Evolutionary conservation across 2,797 vertebrate species (phyloP).

Genomic region (Aulostomus chinensis): DNA sequence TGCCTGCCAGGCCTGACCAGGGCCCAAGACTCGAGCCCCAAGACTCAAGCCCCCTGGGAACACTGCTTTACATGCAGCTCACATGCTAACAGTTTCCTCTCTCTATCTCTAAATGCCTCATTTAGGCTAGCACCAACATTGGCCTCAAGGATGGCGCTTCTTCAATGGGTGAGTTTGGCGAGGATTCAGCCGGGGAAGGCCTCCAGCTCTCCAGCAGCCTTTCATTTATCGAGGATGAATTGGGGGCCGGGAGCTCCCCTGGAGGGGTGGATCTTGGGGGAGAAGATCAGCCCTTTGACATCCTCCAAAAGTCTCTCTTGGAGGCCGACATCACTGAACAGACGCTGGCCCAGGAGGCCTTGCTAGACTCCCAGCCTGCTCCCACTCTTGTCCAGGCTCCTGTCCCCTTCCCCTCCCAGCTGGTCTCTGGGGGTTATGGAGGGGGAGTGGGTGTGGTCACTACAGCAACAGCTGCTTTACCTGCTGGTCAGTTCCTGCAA

Average conservation of each 20-base stretch:
- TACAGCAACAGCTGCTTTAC: slow-evolving; percentile 81
- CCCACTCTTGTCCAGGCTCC: slow-evolving; percentile 88
- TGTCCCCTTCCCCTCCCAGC: slow-evolving; percentile 90
- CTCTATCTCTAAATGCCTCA: slow-evolving; percentile 20
- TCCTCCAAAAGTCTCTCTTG: slow-evolving; percentile 97
- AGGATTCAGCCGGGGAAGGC: slow-evolving; percentile 86
- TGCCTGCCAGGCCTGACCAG: too few species aligned
- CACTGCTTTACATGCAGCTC: not conserved
- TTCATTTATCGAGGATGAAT: slow-evolving; percentile 96
- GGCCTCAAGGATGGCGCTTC: slow-evolving; percentile 89
- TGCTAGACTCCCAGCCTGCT: slow-evolving; percentile 90
- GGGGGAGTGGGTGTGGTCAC: slow-evolving; percentile 87
- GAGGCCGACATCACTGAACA: slow-evolving; percentile 99
- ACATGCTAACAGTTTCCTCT: slow-evolving; percentile 9
- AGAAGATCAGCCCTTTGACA: slow-evolving; percentile 98
- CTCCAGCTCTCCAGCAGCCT: slow-evolving; percentile 94
- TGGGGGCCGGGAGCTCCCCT: slow-evolving; percentile 86
- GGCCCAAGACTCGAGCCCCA: not conserved
- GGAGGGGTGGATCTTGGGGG: slow-evolving; percentile 88
- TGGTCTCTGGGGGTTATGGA: slow-evolving; percentile 92
- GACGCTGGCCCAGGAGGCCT: slow-evolving; percentile 96
- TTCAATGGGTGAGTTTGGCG: slow-evolving; percentile 83
- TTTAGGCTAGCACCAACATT: slow-evolving; percentile 86
- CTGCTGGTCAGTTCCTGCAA: slow-evolving; percentile 91
- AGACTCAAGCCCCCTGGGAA: not conserved